Evolutionary conservation across 2,797 vertebrate species (phyloP).

Genomic region (Enteromius afrohamiltoni): DNA sequence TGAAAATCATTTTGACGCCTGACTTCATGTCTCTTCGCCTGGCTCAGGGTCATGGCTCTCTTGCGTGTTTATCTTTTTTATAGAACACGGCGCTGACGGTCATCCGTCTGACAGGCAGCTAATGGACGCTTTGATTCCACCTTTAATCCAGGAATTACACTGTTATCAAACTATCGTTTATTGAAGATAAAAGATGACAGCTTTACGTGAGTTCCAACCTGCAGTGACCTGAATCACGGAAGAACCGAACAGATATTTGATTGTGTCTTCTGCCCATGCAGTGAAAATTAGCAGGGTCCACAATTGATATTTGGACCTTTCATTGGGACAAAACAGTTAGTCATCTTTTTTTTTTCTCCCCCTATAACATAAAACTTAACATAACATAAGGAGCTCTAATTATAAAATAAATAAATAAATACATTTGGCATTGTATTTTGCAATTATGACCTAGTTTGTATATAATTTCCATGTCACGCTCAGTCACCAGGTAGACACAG

Average conservation of each 20-base stretch:
- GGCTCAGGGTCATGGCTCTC: slow-evolving; percentile 60
- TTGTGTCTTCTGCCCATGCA: background rate
- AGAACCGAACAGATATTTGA: background rate
- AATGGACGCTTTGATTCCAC: slow-evolving; percentile 33
- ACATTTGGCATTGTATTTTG: background rate
- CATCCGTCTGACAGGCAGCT: slow-evolving; percentile 49
- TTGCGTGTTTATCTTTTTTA: slow-evolving; percentile 53
- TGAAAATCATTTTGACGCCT: slow-evolving; percentile 53
- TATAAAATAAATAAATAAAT: background rate
- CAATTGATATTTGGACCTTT: no score
- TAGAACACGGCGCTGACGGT: slow-evolving; percentile 29
- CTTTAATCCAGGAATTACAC: slow-evolving; percentile 71
- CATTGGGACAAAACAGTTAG: background rate
- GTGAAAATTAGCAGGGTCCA: background rate
- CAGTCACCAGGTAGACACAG: no score
- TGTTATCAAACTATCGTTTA: slow-evolving; percentile 66
- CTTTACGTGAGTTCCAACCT: slow-evolving; percentile 7
- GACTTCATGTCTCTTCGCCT: slow-evolving; percentile 48
- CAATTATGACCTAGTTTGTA: background rate
- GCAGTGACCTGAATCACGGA: background rate
- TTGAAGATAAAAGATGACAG: slow-evolving; percentile 64
- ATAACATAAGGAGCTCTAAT: background rate
- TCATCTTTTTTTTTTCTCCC: background rate
- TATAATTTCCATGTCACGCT: no score
- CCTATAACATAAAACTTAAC: background rate